phyloP scores from a whole-genome alignment of 2,888 invertebrate genomes.

The Cantharis nigra region DNA sequence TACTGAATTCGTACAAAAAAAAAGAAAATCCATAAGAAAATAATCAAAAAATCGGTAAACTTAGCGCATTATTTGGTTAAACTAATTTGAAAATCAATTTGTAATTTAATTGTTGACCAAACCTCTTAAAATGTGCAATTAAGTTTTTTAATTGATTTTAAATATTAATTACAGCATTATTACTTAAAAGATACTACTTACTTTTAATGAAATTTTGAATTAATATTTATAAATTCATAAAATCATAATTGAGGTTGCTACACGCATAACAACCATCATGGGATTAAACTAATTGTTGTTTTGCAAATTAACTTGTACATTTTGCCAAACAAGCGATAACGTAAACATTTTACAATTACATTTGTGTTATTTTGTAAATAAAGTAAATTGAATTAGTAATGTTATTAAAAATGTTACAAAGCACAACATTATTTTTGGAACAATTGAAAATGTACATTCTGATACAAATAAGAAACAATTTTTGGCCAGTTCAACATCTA shows the following conservation, averaged over 20 bases:
- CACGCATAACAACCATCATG: neutral
- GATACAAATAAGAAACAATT: no score
- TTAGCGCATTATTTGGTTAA: neutral
- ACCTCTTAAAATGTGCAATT: neutral
- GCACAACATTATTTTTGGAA: neutral
- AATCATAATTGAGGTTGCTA: neutral
- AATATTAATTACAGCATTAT: neutral
- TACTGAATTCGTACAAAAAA: neutral
- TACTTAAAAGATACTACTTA: neutral
- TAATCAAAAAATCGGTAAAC: constrained; percentile 10
- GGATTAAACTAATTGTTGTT: neutral
- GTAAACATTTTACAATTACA: neutral
- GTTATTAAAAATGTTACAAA: neutral
- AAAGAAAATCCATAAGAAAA: constrained; percentile 9
- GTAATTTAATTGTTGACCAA: neutral
- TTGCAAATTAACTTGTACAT: neutral
- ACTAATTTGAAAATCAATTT: constrained; percentile 4
- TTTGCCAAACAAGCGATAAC: neutral
- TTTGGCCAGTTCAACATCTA: neutral
- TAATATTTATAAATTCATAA: neutral
- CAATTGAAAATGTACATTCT: neutral
- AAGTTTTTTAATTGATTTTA: neutral
- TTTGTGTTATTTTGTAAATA: neutral
- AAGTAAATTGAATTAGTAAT: neutral
- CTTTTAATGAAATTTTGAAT: neutral